Percentiles rank a stretch among this genome's conserved stretches.
These are phyloP conservation scores for Bombus affinis DNA, from an alignment of 1,140 invertebrate genomes.

Conservation along the genomic window DNA sequence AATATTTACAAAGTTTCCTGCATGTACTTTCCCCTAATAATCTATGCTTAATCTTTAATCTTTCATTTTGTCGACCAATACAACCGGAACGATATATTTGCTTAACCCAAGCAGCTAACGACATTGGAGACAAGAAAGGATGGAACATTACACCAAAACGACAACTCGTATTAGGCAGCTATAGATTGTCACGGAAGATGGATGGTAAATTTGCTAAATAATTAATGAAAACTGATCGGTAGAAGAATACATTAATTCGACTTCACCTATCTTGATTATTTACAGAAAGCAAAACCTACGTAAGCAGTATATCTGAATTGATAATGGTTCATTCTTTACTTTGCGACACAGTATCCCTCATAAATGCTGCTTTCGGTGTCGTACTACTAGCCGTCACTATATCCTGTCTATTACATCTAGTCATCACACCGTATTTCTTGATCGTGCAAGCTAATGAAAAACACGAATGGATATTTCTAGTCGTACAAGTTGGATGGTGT, in stretches of 20 bases:
- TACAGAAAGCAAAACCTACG: conserved; percentile 62
- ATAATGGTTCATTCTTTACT: conserved; percentile 75
- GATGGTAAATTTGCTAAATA: neutral
- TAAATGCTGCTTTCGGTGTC: conserved; percentile 83
- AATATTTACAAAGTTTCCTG: neutral
- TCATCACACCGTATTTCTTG: conserved; percentile 88
- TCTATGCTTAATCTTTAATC: too few species aligned
- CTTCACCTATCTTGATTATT: neutral
- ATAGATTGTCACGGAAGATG: neutral
- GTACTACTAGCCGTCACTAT: conserved; percentile 85
- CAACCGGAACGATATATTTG: neutral
- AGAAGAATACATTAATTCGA: neutral
- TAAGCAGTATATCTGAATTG: conserved; percentile 69
- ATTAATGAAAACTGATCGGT: neutral
- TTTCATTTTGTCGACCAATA: neutral
- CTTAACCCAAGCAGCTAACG: neutral
- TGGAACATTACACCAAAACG: neutral
- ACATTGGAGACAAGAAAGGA: neutral
- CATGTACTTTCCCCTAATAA: neutral
- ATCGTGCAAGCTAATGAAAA: conserved; percentile 84
- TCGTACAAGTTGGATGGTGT: conserved; percentile 86
- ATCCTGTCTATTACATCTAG: conserved; percentile 87
- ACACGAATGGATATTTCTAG: conserved; percentile 77
- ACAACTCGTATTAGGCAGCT: neutral
- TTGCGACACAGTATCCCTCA: conserved; percentile 72